Conservation (phyloP, 2,888 invertebrate genomes). For the Clistopyga incitator region DNA sequence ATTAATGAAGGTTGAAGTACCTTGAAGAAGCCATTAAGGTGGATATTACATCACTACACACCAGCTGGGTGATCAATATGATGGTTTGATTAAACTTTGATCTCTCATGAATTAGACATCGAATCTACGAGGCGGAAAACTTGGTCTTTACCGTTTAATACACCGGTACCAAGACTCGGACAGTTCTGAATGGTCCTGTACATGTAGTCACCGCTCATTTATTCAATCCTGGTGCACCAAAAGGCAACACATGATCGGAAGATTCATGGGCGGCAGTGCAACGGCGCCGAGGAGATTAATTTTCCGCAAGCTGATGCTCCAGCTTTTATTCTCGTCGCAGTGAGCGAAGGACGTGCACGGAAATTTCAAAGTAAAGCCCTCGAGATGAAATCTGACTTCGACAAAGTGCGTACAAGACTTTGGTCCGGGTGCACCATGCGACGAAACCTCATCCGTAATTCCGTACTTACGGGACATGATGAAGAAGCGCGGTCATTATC, state of each 20-base stretch:
- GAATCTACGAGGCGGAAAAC: not conserved
- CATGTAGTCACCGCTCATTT: not conserved
- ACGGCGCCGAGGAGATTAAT: constrained; percentile 5
- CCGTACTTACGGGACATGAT: not conserved
- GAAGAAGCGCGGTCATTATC: constrained; percentile 6
- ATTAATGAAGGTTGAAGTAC: not conserved
- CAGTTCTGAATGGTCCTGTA: not conserved
- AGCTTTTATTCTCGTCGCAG: constrained; percentile 4
- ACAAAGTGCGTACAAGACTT: constrained; percentile 7
- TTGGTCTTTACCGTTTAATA: not conserved
- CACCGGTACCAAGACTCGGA: not conserved
- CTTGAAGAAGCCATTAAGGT: not conserved
- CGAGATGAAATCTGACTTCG: constrained; percentile 24
- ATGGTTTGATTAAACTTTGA: not conserved
- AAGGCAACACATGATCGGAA: not conserved
- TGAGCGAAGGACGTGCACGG: not conserved
- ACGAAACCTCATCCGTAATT: constrained; percentile 9
- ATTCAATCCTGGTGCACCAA: not conserved
- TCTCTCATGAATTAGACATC: not conserved
- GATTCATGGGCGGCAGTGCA: not conserved
- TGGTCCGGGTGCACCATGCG: not conserved
- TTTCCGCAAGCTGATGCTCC: constrained; percentile 14
- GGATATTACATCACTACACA: not conserved
- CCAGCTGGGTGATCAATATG: not conserved
- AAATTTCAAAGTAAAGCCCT: constrained; percentile 9